phyloP scores from a whole-genome alignment of 2,113 vertebrate species.

The Trogon surrucura region DNA sequence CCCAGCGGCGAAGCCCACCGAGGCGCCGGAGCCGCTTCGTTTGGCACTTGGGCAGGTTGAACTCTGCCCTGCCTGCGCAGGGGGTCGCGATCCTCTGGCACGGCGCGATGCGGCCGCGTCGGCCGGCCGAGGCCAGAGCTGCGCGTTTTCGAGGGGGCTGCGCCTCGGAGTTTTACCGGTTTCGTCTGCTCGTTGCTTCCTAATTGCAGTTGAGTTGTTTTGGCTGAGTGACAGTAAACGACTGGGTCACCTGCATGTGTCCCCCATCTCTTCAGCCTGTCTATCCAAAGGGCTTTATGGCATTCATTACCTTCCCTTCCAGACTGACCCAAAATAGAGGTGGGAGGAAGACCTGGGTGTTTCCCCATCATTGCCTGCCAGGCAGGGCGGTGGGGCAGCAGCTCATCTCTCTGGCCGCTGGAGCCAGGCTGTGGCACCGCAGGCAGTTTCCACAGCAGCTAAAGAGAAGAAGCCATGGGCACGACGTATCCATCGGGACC shows the following conservation, averaged over 20 bases:
- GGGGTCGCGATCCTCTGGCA: neutral
- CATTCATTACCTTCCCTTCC: neutral
- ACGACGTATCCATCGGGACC: neutral
- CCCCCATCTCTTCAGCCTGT: neutral
- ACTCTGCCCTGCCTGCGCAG: neutral
- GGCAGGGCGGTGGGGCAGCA: neutral
- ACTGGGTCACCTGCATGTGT: fast-evolving
- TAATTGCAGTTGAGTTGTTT: neutral
- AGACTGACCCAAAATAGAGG: neutral
- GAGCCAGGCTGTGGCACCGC: neutral
- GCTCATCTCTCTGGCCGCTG: neutral
- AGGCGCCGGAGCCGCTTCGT: fast-evolving
- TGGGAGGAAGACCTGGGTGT: neutral
- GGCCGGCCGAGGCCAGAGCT: fast-evolving
- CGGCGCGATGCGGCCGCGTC: fast-evolving
- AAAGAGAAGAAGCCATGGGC: neutral
- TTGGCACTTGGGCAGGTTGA: neutral
- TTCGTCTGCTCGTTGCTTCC: neutral
- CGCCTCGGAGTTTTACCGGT: fast-evolving
- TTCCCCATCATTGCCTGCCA: neutral
- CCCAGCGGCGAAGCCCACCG: fast-evolving
- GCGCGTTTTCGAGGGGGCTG: neutral
- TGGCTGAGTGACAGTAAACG: neutral
- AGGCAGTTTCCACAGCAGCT: neutral
- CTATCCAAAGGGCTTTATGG: neutral